Conservation (phyloP, 1,140 invertebrate genomes). For the Ruditapes philippinarum region DNA sequence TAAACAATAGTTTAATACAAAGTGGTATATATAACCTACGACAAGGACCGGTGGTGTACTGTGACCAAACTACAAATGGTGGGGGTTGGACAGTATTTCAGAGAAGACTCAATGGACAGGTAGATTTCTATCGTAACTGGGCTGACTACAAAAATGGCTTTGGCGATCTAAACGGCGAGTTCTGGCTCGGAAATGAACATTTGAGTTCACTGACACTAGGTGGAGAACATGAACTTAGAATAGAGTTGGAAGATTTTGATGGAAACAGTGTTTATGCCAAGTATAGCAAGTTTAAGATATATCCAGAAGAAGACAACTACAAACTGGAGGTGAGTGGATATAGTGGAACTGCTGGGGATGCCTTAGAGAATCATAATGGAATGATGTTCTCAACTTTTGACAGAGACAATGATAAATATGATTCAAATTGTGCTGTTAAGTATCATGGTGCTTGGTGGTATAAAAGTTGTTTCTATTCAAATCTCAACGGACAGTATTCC, state of each 20-base stretch:
- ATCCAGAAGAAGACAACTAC: not conserved
- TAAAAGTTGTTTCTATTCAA: conserved; percentile 82
- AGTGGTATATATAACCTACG: not conserved
- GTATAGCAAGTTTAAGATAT: conserved; percentile 46
- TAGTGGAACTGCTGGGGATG: conserved; percentile 29
- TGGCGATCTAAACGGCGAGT: conserved; percentile 87
- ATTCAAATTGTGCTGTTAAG: conserved; percentile 64
- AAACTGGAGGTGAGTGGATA: conserved; percentile 31
- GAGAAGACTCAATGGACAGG: conserved; percentile 91
- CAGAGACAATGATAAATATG: conserved; percentile 43
- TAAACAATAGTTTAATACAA: not conserved
- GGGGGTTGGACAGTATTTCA: conserved; percentile 88
- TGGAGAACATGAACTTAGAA: conserved; percentile 34
- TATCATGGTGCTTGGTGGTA: conserved; percentile 86
- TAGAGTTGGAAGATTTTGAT: conserved; percentile 62
- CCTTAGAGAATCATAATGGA: conserved; percentile 12
- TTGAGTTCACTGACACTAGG: conserved; percentile 26
- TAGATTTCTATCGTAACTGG: conserved; percentile 96
- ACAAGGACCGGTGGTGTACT: not conserved
- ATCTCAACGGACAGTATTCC: conserved; percentile 85
- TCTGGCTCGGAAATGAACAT: conserved; percentile 86
- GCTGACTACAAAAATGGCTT: conserved; percentile 90
- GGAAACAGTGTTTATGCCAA: conserved; percentile 1
- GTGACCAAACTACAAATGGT: conserved; percentile 37
- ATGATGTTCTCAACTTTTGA: conserved; percentile 40